Conservation (phyloP, 2,888 invertebrate species). For the Torymus tubicola region DNA sequence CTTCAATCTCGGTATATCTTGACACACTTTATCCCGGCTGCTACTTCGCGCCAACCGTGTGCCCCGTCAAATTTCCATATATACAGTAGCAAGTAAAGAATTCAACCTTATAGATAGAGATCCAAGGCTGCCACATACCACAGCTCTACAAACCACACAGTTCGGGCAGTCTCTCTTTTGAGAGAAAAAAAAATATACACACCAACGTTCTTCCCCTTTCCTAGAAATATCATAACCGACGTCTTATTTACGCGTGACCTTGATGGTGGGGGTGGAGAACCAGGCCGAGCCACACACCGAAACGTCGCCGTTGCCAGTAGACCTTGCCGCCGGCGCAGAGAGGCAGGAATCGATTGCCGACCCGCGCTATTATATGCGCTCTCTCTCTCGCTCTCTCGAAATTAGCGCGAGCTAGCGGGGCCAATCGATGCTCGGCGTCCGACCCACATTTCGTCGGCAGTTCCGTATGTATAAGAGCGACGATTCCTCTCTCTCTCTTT, state of each 20-base stretch:
- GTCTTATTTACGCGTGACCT: conserved; percentile 19
- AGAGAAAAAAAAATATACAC: too few relatives aligned
- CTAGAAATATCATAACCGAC: too few relatives aligned
- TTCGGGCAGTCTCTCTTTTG: too few relatives aligned
- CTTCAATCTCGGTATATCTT: too few relatives aligned
- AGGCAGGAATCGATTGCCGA: conserved; percentile 13
- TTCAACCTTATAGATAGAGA: too few relatives aligned
- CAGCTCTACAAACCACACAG: too few relatives aligned
- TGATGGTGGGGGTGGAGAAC: not conserved
- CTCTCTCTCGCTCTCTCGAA: conserved; percentile 3
- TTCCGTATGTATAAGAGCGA: not conserved
- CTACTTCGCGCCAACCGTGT: too few relatives aligned
- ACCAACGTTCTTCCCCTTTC: too few relatives aligned
- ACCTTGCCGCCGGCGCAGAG: not conserved
- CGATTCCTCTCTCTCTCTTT: not conserved
- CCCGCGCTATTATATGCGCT: conserved; percentile 4
- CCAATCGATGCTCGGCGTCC: conserved; percentile 13
- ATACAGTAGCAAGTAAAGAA: too few relatives aligned
- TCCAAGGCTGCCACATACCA: too few relatives aligned
- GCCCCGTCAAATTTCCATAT: too few relatives aligned
- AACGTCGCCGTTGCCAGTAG: conserved; percentile 9
- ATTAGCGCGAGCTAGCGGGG: conserved; percentile 13
- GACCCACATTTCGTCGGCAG: conserved; percentile 7
- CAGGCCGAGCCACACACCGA: not conserved
- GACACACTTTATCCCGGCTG: too few relatives aligned